These are phyloP conservation scores for Drosophila austrosaltans DNA, from an alignment of 2,888 invertebrate genomes.

Conservation along the genomic window DNA sequence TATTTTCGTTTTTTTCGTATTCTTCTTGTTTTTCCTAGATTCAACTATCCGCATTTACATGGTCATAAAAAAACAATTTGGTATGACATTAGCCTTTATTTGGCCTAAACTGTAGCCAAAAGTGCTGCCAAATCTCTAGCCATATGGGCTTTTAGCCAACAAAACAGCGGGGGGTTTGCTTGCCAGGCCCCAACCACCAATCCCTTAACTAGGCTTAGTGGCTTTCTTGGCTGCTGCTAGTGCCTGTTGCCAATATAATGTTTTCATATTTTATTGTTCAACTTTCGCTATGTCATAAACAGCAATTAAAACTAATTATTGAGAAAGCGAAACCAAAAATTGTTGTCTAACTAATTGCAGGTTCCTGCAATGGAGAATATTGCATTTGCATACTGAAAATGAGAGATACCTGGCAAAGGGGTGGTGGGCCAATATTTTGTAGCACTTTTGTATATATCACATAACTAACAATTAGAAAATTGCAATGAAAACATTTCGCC, in stretches of 20 bases:
- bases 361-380: constrained; percentile 3
- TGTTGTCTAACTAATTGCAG: constrained; percentile 29
- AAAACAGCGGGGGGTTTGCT: background rate
- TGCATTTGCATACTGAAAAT: constrained; percentile 10
- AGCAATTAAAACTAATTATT: constrained; percentile 41
- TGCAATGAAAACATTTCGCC: constrained; percentile 48
- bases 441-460: constrained; percentile 10
- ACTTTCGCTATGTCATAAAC: constrained; percentile 33
- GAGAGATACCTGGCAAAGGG: background rate
- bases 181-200: too few species aligned
- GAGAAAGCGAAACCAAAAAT: constrained; percentile 33
- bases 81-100: constrained; percentile 17
- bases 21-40: background rate
- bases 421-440: background rate
- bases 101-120: constrained; percentile 7
- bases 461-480: constrained; percentile 62
- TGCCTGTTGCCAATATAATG: constrained; percentile 10
- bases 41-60: constrained; percentile 12
- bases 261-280: constrained; percentile 22
- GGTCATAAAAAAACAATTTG: constrained; percentile 18
- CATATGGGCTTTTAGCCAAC: constrained; percentile 10
- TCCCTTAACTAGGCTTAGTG: constrained; percentile 3
- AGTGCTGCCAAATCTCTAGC: constrained; percentile 16
- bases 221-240: background rate
- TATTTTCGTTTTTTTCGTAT: background rate